phyloP scores from a whole-genome alignment of 2,888 invertebrate genomes.

The Cephus runcator region DNA sequence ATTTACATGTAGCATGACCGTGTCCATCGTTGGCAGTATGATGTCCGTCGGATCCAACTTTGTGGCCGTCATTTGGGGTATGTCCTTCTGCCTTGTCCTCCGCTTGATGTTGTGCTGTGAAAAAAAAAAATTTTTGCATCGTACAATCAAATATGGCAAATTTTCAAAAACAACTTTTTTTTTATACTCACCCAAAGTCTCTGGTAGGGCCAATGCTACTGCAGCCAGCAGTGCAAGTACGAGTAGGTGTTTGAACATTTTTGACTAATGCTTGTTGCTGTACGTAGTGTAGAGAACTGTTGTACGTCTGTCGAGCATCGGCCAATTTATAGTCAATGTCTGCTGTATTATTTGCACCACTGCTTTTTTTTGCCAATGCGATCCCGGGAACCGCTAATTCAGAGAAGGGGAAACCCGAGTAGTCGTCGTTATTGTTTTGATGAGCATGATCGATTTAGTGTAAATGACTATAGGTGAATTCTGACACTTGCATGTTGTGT shows the following conservation, averaged over 20 bases:
- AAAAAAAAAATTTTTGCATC: no score
- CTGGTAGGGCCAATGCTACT: background rate
- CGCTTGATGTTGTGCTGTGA: background rate
- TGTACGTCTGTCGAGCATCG: background rate
- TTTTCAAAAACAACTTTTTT: constrained; percentile 4
- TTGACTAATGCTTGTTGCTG: background rate
- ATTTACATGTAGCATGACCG: background rate
- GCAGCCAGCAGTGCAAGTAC: background rate
- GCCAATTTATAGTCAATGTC: background rate
- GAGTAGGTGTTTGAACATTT: background rate
- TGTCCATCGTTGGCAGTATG: background rate
- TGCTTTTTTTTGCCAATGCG: background rate
- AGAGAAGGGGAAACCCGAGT: background rate
- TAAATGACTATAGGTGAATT: background rate
- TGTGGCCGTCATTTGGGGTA: background rate
- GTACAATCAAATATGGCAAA: background rate
- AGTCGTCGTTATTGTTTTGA: background rate
- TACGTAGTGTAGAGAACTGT: background rate
- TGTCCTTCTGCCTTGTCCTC: background rate
- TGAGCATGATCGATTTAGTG: background rate
- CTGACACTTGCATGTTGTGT: background rate
- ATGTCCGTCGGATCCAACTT: background rate
- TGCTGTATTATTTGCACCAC: background rate
- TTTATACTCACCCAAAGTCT: background rate
- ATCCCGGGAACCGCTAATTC: background rate